phyloP scores from a whole-genome alignment of 2,888 invertebrate genomes.

The Chloromyia formosa region DNA sequence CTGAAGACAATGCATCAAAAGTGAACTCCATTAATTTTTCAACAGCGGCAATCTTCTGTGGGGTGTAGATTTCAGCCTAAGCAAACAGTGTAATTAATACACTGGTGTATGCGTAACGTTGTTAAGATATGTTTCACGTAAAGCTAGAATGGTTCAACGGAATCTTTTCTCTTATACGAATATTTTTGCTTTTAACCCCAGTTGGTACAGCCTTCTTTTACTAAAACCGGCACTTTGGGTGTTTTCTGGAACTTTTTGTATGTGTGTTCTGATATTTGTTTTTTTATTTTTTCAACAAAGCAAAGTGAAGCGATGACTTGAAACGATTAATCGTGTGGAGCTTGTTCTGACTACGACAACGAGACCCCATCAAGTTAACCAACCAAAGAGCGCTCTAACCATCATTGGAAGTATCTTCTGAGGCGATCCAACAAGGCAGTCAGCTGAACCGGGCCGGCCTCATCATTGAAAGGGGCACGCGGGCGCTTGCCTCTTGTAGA shows the following conservation, averaged over 20 bases:
- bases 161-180: not conserved
- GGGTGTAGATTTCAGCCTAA: constrained; percentile 47
- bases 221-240: constrained; percentile 14
- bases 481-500: not conserved
- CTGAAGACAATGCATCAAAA: constrained; percentile 40
- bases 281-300: not conserved
- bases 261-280: not conserved
- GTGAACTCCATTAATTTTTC: constrained; percentile 27
- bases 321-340: constrained; percentile 48
- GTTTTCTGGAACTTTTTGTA: constrained; percentile 10
- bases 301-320: constrained; percentile 46
- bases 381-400: constrained; percentile 29
- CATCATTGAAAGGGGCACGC: not conserved
- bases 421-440: not conserved
- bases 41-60: constrained; percentile 29
- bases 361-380: constrained; percentile 20
- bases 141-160: not conserved
- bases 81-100: constrained; percentile 49
- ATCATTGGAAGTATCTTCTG: not conserved
- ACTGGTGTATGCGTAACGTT: constrained; percentile 43
- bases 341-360: constrained; percentile 35
- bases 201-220: constrained; percentile 22
- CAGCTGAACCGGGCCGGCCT: not conserved
- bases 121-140: not conserved
- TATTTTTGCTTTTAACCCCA: constrained; percentile 1